phyloP scores from a whole-genome alignment of 2,113 vertebrate genomes.

The Amphiprion ocellaris region DNA sequence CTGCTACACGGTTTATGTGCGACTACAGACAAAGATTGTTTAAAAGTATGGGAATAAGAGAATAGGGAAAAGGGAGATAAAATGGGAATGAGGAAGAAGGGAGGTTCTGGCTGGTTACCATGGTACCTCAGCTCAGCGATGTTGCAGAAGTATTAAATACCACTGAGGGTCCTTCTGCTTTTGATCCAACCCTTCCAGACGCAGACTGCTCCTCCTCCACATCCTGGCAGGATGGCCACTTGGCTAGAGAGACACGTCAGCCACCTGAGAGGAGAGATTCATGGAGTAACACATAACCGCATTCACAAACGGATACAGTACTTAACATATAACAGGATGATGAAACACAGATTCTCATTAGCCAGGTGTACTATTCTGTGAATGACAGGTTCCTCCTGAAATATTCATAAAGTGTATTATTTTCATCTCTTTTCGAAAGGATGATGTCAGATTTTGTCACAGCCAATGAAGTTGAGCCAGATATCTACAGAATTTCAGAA shows the following conservation, averaged over 20 bases:
- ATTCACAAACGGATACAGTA: conserved; percentile 4
- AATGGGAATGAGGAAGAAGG: conserved; percentile 2
- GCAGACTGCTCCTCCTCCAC: conserved; percentile 58
- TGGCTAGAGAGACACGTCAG: conserved; percentile 35
- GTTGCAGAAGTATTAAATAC: conserved; percentile 62
- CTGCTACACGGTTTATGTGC: not conserved
- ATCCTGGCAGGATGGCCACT: conserved; percentile 49
- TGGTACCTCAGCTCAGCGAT: conserved; percentile 60
- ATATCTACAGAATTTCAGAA: conserved; percentile 12
- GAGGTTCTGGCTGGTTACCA: conserved; percentile 63
- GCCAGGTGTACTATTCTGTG: conserved; percentile 3
- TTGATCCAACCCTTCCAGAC: conserved; percentile 60
- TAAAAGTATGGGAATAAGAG: not conserved
- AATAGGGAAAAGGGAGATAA: conserved; percentile 15
- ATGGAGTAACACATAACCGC: not conserved
- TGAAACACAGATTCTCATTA: conserved; percentile 47
- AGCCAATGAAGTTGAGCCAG: conserved; percentile 17
- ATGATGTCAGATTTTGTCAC: conserved; percentile 30
- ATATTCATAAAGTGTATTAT: conserved; percentile 47
- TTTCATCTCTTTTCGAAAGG: conserved; percentile 34
- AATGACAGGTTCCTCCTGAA: conserved; percentile 42
- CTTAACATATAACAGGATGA: conserved; percentile 23
- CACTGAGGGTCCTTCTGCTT: conserved; percentile 64
- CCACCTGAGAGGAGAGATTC: conserved; percentile 32
- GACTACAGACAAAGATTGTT: not conserved